Evolutionary conservation across 2,113 vertebrate genomes (phyloP).

Genomic region (Protomyctophum bolini): DNA sequence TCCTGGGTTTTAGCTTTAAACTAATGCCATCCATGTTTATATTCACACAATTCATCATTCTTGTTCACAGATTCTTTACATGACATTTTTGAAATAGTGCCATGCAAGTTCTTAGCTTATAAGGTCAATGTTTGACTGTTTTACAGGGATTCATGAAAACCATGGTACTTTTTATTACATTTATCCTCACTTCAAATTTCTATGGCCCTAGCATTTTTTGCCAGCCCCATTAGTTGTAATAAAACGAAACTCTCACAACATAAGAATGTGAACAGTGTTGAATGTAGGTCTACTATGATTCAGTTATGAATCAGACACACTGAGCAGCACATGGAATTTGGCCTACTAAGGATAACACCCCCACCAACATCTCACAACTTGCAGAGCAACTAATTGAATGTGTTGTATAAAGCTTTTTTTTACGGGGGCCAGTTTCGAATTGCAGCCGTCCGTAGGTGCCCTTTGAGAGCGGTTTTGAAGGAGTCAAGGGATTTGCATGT

Average conservation of each 20-base stretch:
- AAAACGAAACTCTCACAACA: background rate
- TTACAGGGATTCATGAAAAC: too few species aligned
- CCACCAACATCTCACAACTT: background rate
- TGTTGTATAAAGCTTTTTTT: background rate
- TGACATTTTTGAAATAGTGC: too few species aligned
- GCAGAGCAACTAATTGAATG: conserved; percentile 4
- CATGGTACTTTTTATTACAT: background rate
- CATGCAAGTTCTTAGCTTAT: too few species aligned
- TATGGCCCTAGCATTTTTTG: background rate
- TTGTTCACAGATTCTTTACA: too few species aligned
- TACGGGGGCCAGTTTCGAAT: too few species aligned
- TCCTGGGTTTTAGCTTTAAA: too few species aligned
- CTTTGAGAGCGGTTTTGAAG: too few species aligned
- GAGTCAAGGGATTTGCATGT: too few species aligned
- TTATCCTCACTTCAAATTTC: background rate
- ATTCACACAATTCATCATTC: too few species aligned
- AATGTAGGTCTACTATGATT: background rate
- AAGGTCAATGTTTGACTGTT: too few species aligned
- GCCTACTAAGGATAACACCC: background rate
- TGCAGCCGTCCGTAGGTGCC: too few species aligned
- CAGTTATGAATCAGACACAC: background rate
- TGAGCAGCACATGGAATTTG: conserved; percentile 8
- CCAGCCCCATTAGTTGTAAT: conserved; percentile 1
- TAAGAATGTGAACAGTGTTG: background rate
- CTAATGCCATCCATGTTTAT: too few species aligned